Percentiles rank a stretch among this genome's conserved stretches.
phyloP scores from a whole-genome alignment of 2,797 vertebrate genomes.

The Pantherophis alleghaniensis region DNA sequence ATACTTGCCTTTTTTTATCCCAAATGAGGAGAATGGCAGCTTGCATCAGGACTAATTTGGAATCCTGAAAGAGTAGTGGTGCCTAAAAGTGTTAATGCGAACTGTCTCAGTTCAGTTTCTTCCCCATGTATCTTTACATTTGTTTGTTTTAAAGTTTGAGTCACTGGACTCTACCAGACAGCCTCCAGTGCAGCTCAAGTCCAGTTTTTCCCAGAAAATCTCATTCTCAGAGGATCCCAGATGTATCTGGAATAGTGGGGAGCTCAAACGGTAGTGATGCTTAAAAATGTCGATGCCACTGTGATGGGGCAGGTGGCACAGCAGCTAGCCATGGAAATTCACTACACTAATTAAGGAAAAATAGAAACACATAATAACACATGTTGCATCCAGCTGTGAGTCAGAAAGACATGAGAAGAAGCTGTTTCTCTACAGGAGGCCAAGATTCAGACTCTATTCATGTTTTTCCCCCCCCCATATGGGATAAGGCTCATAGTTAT shows the following conservation, averaged over 20 bases:
- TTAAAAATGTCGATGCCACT: background rate
- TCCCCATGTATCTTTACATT: background rate
- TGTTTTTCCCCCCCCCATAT: background rate
- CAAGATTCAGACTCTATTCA: background rate
- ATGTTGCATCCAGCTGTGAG: background rate
- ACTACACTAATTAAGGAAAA: background rate
- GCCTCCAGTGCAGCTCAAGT: background rate
- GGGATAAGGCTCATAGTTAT: background rate
- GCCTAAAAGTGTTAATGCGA: background rate
- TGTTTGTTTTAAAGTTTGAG: background rate
- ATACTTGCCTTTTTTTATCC: background rate
- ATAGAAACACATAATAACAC: background rate
- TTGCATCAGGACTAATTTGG: background rate
- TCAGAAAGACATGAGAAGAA: background rate
- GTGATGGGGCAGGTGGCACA: background rate
- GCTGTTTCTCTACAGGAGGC: background rate
- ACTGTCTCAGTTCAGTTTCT: background rate
- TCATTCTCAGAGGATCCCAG: background rate
- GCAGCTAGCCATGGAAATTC: background rate
- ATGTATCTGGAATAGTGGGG: background rate
- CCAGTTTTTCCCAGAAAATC: background rate
- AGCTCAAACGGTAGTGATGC: background rate
- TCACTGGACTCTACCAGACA: background rate
- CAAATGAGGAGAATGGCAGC: background rate
- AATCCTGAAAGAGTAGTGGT: background rate